These are phyloP conservation scores for Loripinus fragilis DNA, from an alignment of 2,888 invertebrate species.

Conservation along the genomic window DNA sequence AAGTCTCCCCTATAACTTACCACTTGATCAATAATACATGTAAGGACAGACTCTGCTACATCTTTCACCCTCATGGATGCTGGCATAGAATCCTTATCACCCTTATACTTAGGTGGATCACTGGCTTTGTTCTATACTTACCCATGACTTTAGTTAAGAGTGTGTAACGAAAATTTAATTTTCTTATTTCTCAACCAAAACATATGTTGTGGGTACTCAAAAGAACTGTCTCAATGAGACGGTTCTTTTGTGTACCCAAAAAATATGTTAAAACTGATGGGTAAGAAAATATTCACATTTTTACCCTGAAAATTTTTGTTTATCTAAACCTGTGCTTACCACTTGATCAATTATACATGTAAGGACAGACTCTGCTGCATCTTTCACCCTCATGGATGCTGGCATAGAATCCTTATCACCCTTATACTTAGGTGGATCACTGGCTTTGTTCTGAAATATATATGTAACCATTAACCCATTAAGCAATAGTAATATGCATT, in stretches of 20 bases:
- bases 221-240: no score
- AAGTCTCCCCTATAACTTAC: conserved; percentile 49
- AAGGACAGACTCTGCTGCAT: conserved; percentile 95
- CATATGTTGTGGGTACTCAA: no score
- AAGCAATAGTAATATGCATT: no score
- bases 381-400: conserved; percentile 98
- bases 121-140: conserved; percentile 92
- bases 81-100: conserved; percentile 97
- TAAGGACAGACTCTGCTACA: conserved; percentile 92
- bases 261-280: no score
- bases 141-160: no score
- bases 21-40: conserved; percentile 68
- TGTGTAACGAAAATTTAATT: no score
- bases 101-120: conserved; percentile 95
- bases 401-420: conserved; percentile 98
- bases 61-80: conserved; percentile 99
- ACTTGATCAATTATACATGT: not conserved
- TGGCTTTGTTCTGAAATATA: conserved; percentile 88
- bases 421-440: conserved; percentile 95
- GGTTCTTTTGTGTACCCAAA: no score
- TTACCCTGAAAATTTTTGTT: no score
- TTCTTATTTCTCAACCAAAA: no score
- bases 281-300: no score
- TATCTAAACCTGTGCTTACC: no score
- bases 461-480: not conserved